phyloP scores from a whole-genome alignment of 2,797 vertebrate genomes.

The Macropodus opercularis region DNA sequence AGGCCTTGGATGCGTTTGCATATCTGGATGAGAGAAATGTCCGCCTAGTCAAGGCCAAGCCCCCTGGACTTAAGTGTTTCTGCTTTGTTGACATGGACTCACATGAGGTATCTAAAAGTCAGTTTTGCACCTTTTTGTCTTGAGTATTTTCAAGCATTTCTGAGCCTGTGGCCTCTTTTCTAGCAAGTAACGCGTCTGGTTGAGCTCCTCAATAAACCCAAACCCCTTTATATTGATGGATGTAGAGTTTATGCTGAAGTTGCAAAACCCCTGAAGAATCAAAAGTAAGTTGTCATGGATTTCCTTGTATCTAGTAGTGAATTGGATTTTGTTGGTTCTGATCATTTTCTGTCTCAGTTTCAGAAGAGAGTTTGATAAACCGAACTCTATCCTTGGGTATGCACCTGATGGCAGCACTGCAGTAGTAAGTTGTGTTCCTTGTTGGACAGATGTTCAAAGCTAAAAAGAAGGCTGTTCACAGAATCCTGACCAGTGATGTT shows the following conservation, averaged over 20 bases:
- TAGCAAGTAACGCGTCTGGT: slow-evolving; percentile 94
- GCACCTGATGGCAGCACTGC: slow-evolving; percentile 70
- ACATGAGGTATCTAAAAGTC: slow-evolving; percentile 84
- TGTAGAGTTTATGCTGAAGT: slow-evolving; percentile 92
- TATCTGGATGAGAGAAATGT: slow-evolving; percentile 92
- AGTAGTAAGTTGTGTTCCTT: slow-evolving; percentile 58
- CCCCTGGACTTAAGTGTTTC: slow-evolving; percentile 90
- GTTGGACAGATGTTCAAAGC: not conserved
- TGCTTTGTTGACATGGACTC: slow-evolving; percentile 98
- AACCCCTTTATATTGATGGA: slow-evolving; percentile 91
- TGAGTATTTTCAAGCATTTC: not conserved
- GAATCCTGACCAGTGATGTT: not conserved
- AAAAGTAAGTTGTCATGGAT: slow-evolving; percentile 71
- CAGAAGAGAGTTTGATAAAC: slow-evolving; percentile 77
- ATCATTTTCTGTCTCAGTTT: slow-evolving; percentile 58
- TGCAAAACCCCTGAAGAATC: slow-evolving; percentile 86
- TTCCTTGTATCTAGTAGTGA: not conserved
- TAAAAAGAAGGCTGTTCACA: not conserved
- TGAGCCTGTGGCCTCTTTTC: slow-evolving; percentile 38
- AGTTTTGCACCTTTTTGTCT: not conserved
- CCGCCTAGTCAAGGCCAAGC: slow-evolving; percentile 93
- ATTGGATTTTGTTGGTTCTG: not conserved
- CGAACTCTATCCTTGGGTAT: slow-evolving; percentile 75
- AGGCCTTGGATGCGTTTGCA: slow-evolving; percentile 90
- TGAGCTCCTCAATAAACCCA: slow-evolving; percentile 89